These are phyloP conservation scores for Epirrhoe tristata DNA, from an alignment of 2,888 invertebrate species.

Conservation along the genomic window DNA sequence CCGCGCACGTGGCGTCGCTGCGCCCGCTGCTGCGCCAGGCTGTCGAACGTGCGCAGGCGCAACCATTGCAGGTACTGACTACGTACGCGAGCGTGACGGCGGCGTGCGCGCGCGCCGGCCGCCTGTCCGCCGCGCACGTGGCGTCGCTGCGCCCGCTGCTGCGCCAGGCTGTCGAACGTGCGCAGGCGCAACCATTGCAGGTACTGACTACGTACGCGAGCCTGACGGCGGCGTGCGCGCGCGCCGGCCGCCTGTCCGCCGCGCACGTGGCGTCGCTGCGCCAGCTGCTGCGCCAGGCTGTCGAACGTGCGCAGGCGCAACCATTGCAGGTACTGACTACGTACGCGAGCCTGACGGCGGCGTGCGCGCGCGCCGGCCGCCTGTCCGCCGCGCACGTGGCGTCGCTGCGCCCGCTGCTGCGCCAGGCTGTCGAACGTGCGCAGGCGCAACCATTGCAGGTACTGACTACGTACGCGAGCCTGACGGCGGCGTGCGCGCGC, in stretches of 20 bases:
- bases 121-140: conserved; percentile 69
- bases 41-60: conserved; percentile 90
- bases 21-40: conserved; percentile 88
- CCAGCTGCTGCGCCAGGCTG: conserved; percentile 88
- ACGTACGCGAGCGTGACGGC: conserved; percentile 91
- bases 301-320: conserved; percentile 91
- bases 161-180: conserved; percentile 90
- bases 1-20: conserved; percentile 73
- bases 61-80: conserved; percentile 71
- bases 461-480: conserved; percentile 87
- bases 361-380: conserved; percentile 87
- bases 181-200: conserved; percentile 87
- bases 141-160: conserved; percentile 87
- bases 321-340: conserved; percentile 67
- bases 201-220: conserved; percentile 86
- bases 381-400: conserved; percentile 65
- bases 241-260: conserved; percentile 81
- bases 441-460: conserved; percentile 85
- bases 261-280: conserved; percentile 78
- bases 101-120: conserved; percentile 87
- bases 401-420: conserved; percentile 86
- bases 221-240: conserved; percentile 89
- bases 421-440: conserved; percentile 91
- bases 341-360: conserved; percentile 91
- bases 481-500: conserved; percentile 89